Percentiles rank a stretch among this genome's conserved stretches.
Conservation (phyloP, 2,797 vertebrate species). For the Ctenopoma kingsleyae region DNA sequence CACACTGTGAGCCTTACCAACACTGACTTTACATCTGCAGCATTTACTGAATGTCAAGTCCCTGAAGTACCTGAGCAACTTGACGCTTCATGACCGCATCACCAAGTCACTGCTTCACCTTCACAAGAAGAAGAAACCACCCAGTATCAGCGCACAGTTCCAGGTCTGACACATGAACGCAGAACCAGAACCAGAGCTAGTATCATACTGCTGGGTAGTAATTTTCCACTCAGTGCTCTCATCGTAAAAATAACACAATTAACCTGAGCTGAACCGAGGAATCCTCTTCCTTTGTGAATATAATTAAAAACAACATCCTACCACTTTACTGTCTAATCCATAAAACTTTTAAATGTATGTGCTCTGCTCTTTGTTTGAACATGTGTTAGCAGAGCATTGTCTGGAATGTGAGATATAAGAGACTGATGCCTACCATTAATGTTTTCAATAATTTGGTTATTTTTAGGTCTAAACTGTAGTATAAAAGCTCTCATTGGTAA, state of each 20-base stretch:
- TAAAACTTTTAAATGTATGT: not conserved
- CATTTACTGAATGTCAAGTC: slow-evolving; percentile 96
- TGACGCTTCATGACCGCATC: slow-evolving; percentile 96
- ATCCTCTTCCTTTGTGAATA: slow-evolving; percentile 49
- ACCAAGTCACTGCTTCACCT: slow-evolving; percentile 98
- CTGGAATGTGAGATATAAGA: not conserved
- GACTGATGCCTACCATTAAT: not conserved
- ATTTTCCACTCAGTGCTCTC: slow-evolving; percentile 11
- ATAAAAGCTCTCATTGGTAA: not conserved
- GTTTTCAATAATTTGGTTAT: not conserved
- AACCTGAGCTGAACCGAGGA: slow-evolving; percentile 7
- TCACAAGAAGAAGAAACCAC: slow-evolving; percentile 99
- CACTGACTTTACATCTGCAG: slow-evolving; percentile 72
- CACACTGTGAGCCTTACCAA: not conserved
- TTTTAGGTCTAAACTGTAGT: not conserved
- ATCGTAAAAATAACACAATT: slow-evolving; percentile 13
- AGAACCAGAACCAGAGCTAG: slow-evolving; percentile 4
- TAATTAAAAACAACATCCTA: slow-evolving; percentile 36
- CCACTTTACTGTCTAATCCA: slow-evolving; percentile 4
- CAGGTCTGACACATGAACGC: slow-evolving; percentile 85
- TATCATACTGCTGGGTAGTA: not conserved
- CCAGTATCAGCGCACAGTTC: slow-evolving; percentile 98
- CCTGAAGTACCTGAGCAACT: slow-evolving; percentile 93
- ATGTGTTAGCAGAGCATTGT: not conserved
- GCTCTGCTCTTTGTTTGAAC: not conserved